Evolutionary conservation across 1,140 invertebrate species (phyloP).

Genomic region (Armadillidium nasatum): DNA sequence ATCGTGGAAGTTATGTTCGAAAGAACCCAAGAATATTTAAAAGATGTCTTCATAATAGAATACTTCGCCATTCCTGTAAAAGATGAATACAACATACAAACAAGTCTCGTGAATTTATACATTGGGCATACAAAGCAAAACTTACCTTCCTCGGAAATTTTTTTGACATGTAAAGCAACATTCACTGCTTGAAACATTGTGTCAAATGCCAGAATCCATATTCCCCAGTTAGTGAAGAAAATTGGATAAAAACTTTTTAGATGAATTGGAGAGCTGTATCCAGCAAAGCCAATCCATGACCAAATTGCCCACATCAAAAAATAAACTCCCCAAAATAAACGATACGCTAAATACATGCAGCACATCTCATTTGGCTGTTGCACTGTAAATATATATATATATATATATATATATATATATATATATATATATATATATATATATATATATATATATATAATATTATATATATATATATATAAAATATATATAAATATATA

Average conservation of each 20-base stretch:
- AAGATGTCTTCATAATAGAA: slow-evolving; percentile 25
- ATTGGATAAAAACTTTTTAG: slow-evolving; percentile 32
- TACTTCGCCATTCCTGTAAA: slow-evolving; percentile 33
- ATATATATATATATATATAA: too few relatives aligned
- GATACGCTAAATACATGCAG: slow-evolving; percentile 39
- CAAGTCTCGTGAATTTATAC: too few relatives aligned
- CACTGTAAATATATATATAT: background rate
- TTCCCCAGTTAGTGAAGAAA: slow-evolving; percentile 41
- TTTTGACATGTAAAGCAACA: slow-evolving; percentile 35
- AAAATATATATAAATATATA: too few relatives aligned
- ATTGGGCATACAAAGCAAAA: background rate
- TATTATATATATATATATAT: too few relatives aligned
- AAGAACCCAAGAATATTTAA: slow-evolving; percentile 36
- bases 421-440: too few relatives aligned
- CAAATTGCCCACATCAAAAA: slow-evolving; percentile 41
- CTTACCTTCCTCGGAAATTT: slow-evolving; percentile 42
- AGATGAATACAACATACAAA: background rate
- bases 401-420: too few relatives aligned
- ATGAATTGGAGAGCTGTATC: slow-evolving; percentile 29
- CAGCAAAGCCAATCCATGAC: slow-evolving; percentile 38
- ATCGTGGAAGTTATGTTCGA: slow-evolving; percentile 35
- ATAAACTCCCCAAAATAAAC: slow-evolving; percentile 41
- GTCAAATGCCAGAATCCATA: slow-evolving; percentile 39
- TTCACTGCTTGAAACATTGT: slow-evolving; percentile 38
- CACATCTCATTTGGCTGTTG: slow-evolving; percentile 40